Evolutionary conservation across 2,888 invertebrate genomes (phyloP).

Genomic region (Drosophila cognata): DNA sequence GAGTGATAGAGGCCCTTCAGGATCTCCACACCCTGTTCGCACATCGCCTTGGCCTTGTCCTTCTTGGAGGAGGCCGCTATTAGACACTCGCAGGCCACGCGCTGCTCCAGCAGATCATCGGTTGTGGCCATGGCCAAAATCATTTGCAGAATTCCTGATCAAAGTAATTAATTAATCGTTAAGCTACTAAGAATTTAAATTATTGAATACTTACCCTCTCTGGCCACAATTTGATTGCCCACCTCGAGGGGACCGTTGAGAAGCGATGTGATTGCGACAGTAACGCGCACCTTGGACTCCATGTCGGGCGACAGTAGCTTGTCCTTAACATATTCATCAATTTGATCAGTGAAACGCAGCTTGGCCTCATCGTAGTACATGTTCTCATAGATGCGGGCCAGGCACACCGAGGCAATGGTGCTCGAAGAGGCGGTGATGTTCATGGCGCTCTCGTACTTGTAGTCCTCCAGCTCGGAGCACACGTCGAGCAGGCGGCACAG

Average conservation of each 20-base stretch:
- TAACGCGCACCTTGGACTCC: slow-evolving; percentile 95
- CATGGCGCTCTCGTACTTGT: slow-evolving; percentile 96
- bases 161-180: neutral
- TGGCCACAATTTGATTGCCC: slow-evolving; percentile 93
- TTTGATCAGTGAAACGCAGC: slow-evolving; percentile 90
- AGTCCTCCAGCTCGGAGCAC: slow-evolving; percentile 96
- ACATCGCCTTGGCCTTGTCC: slow-evolving; percentile 96
- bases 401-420: slow-evolving; percentile 95
- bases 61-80: slow-evolving; percentile 98
- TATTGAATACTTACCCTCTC: slow-evolving; percentile 87
- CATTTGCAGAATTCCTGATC: slow-evolving; percentile 92
- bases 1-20: slow-evolving; percentile 97
- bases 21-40: slow-evolving; percentile 95
- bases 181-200: neutral
- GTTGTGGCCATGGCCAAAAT: slow-evolving; percentile 98
- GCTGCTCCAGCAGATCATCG: slow-evolving; percentile 95
- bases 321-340: slow-evolving; percentile 94
- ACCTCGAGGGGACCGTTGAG: slow-evolving; percentile 96
- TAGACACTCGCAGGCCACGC: slow-evolving; percentile 98
- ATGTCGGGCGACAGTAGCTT: slow-evolving; percentile 93
- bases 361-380: slow-evolving; percentile 96
- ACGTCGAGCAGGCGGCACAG: slow-evolving; percentile 93
- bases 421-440: slow-evolving; percentile 94
- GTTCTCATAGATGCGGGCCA: slow-evolving; percentile 96
- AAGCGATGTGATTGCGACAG: slow-evolving; percentile 94